These are phyloP conservation scores for Brachypodius melanocephalos DNA, from an alignment of 2,113 vertebrate genomes.

Conservation along the genomic window DNA sequence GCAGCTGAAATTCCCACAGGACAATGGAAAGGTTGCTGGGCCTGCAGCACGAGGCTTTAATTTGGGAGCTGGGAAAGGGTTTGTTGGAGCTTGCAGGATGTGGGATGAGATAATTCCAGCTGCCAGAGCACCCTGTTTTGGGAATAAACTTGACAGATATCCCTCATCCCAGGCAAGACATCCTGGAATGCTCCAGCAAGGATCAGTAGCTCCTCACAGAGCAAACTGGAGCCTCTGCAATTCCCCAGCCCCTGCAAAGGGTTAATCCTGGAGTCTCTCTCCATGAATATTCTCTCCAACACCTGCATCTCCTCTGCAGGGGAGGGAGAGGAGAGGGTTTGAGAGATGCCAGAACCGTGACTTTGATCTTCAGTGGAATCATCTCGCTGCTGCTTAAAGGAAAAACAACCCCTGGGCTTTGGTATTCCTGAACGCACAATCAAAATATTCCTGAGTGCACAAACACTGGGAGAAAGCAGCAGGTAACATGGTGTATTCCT, in stretches of 20 bases:
- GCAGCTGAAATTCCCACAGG: neutral
- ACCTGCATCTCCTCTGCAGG: neutral
- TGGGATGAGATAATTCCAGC: neutral
- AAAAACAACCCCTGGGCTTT: neutral
- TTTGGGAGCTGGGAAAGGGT: neutral
- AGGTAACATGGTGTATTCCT: fast-evolving
- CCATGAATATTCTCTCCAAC: neutral
- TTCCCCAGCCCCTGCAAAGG: neutral
- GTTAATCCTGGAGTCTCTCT: neutral
- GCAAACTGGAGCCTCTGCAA: neutral
- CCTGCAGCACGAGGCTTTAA: neutral
- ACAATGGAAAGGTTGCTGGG: fast-evolving
- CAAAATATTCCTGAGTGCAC: neutral
- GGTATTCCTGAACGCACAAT: neutral
- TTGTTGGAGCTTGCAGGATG: neutral
- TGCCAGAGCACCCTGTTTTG: neutral
- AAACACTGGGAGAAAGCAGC: neutral
- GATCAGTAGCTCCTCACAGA: neutral
- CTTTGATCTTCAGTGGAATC: neutral
- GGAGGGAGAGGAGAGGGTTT: neutral
- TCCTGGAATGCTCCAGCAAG: neutral
- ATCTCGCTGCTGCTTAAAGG: neutral
- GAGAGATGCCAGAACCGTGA: neutral
- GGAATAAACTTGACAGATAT: neutral
- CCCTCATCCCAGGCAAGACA: neutral